These are phyloP conservation scores for Muntiacus muntjak DNA, from an alignment of 2,113 vertebrate species.

Conservation along the genomic window DNA sequence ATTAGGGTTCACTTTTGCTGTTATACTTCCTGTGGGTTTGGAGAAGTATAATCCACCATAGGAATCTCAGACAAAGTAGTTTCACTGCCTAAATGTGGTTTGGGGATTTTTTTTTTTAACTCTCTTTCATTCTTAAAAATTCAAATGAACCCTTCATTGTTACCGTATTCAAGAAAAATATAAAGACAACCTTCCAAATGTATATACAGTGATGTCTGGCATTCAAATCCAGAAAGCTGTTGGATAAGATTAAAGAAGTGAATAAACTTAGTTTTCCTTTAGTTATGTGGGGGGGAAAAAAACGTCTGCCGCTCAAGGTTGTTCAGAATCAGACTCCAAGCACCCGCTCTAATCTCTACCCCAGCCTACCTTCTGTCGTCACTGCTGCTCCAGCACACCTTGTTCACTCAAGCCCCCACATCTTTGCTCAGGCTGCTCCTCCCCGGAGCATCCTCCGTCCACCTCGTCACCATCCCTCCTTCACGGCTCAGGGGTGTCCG, in stretches of 20 bases:
- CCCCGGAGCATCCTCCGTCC: not conserved
- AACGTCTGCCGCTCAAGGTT: fast-evolving
- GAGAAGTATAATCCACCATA: not conserved
- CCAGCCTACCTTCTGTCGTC: not conserved
- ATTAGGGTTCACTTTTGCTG: not conserved
- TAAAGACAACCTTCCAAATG: not conserved
- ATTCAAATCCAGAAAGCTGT: not conserved
- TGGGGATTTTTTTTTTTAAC: not conserved
- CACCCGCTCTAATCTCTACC: fast-evolving
- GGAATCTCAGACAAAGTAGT: too few relatives aligned
- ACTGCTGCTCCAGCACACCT: fast-evolving
- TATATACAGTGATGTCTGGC: too few relatives aligned
- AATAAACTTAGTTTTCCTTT: not conserved
- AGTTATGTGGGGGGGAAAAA: not conserved
- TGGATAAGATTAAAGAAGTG: not conserved
- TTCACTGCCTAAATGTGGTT: not conserved
- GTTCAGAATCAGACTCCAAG: not conserved
- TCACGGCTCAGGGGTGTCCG: not conserved
- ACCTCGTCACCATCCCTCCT: not conserved
- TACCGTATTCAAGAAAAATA: not conserved
- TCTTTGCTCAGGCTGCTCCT: not conserved
- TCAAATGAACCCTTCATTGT: not conserved
- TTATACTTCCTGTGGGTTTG: too few relatives aligned
- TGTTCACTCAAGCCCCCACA: fast-evolving
- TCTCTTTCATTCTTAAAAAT: not conserved